Conservation (phyloP, 2,888 invertebrate species). For the Chymomyza procnemis region DNA sequence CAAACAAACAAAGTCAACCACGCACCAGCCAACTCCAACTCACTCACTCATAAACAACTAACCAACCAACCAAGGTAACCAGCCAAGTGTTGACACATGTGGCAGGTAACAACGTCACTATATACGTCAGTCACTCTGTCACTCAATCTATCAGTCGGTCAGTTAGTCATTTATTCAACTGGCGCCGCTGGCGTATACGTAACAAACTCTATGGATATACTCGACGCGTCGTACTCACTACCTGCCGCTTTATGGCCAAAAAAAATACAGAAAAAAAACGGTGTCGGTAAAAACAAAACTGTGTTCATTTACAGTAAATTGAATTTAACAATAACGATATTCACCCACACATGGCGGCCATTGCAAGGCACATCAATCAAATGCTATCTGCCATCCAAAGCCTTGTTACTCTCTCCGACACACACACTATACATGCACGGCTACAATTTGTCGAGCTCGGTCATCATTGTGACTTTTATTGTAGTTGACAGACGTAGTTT, state of each 20-base stretch:
- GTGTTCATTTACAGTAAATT: slow-evolving; percentile 48
- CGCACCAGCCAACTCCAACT: not conserved
- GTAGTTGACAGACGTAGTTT: slow-evolving; percentile 19
- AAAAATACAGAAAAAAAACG: too few relatives aligned
- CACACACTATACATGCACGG: slow-evolving; percentile 5
- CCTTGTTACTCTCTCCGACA: slow-evolving; percentile 4
- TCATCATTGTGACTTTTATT: slow-evolving; percentile 44
- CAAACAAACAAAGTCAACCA: not conserved
- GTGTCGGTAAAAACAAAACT: slow-evolving; percentile 22
- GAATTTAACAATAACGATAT: slow-evolving; percentile 34
- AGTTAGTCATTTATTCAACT: not conserved
- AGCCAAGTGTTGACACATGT: not conserved
- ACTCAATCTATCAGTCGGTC: not conserved
- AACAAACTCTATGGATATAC: not conserved
- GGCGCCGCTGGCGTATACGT: not conserved
- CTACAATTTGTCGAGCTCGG: slow-evolving; percentile 42
- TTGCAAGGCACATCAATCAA: slow-evolving; percentile 4
- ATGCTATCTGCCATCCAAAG: not conserved
- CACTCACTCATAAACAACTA: not conserved
- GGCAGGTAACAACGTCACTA: not conserved
- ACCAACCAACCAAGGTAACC: not conserved
- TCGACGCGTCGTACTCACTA: not conserved
- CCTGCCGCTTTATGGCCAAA: slow-evolving; percentile 46
- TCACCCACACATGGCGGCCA: not conserved
- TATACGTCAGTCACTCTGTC: not conserved